Evolutionary conservation across 1,140 invertebrate species (phyloP), one percentile per base, ranked within the genome.

Genomic region (Antheraea pernyi): DNA sequence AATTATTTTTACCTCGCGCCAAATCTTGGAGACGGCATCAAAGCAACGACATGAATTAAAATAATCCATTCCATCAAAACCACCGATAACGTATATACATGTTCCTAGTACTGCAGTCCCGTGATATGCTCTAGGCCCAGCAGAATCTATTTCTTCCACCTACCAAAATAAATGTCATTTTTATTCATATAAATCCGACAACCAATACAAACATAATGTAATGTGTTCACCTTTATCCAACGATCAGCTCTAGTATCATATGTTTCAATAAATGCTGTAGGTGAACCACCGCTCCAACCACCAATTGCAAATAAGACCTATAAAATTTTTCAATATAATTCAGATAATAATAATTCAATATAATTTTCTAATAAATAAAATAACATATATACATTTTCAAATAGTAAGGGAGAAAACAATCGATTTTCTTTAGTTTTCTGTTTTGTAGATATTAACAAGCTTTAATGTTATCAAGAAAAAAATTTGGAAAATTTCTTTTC

Each of bases 261-360:
- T 0, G 95, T 96, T 83, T 97, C 96, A 58, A 97, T 94, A 78
- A 95, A 95, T 71, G 94, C 96, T 18, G 96, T 97, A 0, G 96
- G 96, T 7, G 95, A 95, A 13, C 96, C 96, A 10, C 95, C 95
- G 79, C 95, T 96, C 97, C 97, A 97, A 0, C 97, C 97, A 7
- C 96, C 96, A 68, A 97, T 94, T 0, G 95, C 95, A 78, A 97
- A 96, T 2, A 97, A 85, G 30, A 93, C 90, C 89, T 91, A 61
- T 13, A 60, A 71, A 64, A n/a, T n/a, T n/a, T n/a, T n/a, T n/a
- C n/a, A n/a, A n/a, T n/a, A n/a, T n/a, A n/a, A n/a, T n/a, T n/a
- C n/a, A n/a, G n/a, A n/a, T n/a, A n/a, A n/a, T n/a, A n/a, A n/a
- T n/a, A n/a, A n/a, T n/a, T n/a, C n/a, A n/a, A n/a, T n/a, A n/a